Evolutionary conservation across 2,113 vertebrate species (phyloP).

Genomic region (Turdus rufiventris): DNA sequence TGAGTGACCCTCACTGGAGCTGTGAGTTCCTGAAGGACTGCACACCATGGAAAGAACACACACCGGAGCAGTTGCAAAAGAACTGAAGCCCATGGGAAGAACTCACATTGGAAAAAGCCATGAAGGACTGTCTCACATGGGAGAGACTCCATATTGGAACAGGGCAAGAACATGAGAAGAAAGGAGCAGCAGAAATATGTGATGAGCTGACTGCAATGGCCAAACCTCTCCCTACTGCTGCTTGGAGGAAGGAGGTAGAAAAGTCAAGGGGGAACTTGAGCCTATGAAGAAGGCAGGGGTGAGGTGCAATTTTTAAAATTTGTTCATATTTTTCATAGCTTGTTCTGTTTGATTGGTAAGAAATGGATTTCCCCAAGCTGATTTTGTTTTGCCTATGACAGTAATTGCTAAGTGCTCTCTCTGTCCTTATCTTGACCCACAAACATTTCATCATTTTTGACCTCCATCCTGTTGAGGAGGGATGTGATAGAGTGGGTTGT

Average conservation of each 20-base stretch:
- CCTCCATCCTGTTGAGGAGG: background rate
- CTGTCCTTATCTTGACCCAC: background rate
- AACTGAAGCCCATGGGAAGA: background rate
- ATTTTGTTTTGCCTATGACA: background rate
- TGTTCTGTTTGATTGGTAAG: background rate
- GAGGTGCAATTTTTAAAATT: background rate
- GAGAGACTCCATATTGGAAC: background rate
- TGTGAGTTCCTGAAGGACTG: background rate
- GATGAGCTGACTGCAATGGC: background rate
- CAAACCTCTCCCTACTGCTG: background rate
- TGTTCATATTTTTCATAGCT: background rate
- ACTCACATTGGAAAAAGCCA: background rate
- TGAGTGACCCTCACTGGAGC: background rate
- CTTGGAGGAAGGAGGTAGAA: background rate
- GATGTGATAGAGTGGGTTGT: background rate
- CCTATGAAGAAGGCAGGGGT: background rate
- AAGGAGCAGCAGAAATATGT: fast-evolving
- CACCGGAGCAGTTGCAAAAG: background rate
- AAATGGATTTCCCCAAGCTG: background rate
- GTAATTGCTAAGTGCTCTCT: background rate
- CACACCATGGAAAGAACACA: background rate
- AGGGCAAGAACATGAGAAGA: background rate
- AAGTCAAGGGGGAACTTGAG: background rate
- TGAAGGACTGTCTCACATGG: background rate
- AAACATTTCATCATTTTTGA: background rate